Base-by-base conservation (phyloP, 2,888 invertebrate genomes). In the Leptopilina drosophilae region DNA sequence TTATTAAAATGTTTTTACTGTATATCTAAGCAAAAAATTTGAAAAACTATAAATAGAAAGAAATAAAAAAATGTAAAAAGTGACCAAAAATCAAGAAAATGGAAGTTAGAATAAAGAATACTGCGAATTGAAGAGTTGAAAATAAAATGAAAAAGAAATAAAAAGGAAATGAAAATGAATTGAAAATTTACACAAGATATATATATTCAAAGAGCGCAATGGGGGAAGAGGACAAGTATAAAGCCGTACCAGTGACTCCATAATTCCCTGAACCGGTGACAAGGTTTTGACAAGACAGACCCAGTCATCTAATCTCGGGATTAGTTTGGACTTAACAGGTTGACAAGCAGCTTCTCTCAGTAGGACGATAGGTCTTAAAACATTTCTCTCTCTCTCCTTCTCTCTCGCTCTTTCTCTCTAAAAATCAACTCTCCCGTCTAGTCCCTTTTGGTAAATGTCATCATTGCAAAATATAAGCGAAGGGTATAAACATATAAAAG, bases 231-330 rank as follows among this genome's bases (percentile, higher is more conserved):
- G 56, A 33, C 26, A 33, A 56, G 53, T 15, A 33, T 33, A 73
- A 73, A 73, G 33, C 56, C 73, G 12, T 12, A 82, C 80, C 73
- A 76, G 56, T 81, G 81, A 81, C 81, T 83, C 77, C 75, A 79
- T 82, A 77, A 82, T 81, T 77, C 73, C 85, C 77, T 78, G 82
- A 84, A 82, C 83, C 84, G 85, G 85, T 90, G 89, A 90, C 89
- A 90, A 91, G 42, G 90, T 91, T 91, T 91, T 91, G 91, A 91
- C 91, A 90, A 88, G 84, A 85, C 84, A 86, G 85, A 83, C 81
- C 83, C 80, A 85, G 82, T 85, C 84, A 85, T 85, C 87, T 86
- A 88, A 91, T 89, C 88, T 87, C 76, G 78, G 88, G 89, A 89
- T 90, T 89, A 89, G 87, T 85, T 86, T 77, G 80, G 83, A 83